Base-by-base conservation (phyloP, 2,888 invertebrate species). In the Machimus atricapillus region DNA sequence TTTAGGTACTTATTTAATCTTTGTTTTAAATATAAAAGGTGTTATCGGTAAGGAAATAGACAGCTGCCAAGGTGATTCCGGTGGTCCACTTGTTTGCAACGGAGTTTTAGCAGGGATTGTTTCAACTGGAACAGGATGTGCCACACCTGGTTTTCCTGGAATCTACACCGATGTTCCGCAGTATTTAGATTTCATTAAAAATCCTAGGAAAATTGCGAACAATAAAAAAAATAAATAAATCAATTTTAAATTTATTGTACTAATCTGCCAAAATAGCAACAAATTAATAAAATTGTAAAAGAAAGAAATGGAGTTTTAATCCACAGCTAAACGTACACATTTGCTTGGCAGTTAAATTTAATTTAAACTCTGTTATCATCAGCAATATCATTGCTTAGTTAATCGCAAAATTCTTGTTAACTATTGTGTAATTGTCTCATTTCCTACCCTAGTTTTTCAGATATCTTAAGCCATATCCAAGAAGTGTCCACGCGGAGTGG, bases 1-100 rank as follows among this genome's bases (percentile, higher is more conserved):
- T 79, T 27, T 79, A 31, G 3, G 31, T 31, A 81, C 52, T 31
- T 27, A 27, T n/a, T n/a, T 19, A 2, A 14, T 5, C 27, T 46
- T 27, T 56, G 1, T 52, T n/a, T 19, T 52, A 7, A 52, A n/a
- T 52, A 43, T 43, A 12, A 43, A 19, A 82, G 82, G 82, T 37
- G 82, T 82, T 14, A 82, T 82, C n/a, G 82, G 82, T 1, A 23
- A 82, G 37, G 82, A 82, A 19, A 82, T 82, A 12, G 82, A 82
- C 58, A 82, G 82, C 16, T 82, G 82, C 37, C 82, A 82, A 19
- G 82, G 82, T 37, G 82, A 82, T 66, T 82, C 82, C 23, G 82
- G 82, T 66, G 82, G 82, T 58, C 82, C 82, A 19, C 34, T 82
- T n/a, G 34, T 19, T 34, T 82, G 82, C 56, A 23, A 82, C 19